Evolutionary conservation across 2,888 invertebrate species (phyloP), one percentile per base, ranked within the genome.

Genomic region (Drosophila anceps): DNA sequence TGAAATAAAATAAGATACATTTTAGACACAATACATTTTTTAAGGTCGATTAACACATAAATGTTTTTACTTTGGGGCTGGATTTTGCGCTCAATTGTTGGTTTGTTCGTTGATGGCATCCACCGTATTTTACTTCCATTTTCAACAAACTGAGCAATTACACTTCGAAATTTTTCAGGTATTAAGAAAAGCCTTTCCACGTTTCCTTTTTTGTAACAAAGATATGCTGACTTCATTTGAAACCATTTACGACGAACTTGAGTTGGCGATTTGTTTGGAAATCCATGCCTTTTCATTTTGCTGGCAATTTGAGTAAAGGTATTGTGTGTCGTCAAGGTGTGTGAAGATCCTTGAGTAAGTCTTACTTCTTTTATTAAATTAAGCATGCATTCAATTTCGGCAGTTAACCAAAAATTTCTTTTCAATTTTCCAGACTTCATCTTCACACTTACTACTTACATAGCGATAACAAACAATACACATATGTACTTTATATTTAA

Each of bases 171-270:
- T 41, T 82, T 85, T 39, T 91, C 91, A 0, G 91, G 91, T 60
- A 91, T 91, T 4, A 91, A 57, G 33, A 92, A 84, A 15, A 91
- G 74, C 1, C 91, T 77, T 29, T 92, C 92, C 4, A 82, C 82
- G n/a, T 92, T 91, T 0, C 91, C 91, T 37, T 92, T 91, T 27
- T 92, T 91, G 37, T 82, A 91, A 44, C 91, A 91, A 0, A 91
- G 77, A 58, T 91, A 91, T 0, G 91, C 91, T 1, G 92, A 92
- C 59, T 91, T 91, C 91, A 91, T 91, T 73, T 91, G 91, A 62
- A 91, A 91, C 91, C 91, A 91, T 43, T 91, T 91, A 7, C 91
- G 73, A 31, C 91, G 76, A 8, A 91, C 90, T 74, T 91, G 91
- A 0, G 91, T 90, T 2, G 91, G 89, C 2, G 91, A 85, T 67